Percentiles rank a stretch among this genome's conserved stretches.
These are phyloP conservation scores for Poecilia gillii DNA, from an alignment of 2,797 vertebrate genomes.

Conservation along the genomic window DNA sequence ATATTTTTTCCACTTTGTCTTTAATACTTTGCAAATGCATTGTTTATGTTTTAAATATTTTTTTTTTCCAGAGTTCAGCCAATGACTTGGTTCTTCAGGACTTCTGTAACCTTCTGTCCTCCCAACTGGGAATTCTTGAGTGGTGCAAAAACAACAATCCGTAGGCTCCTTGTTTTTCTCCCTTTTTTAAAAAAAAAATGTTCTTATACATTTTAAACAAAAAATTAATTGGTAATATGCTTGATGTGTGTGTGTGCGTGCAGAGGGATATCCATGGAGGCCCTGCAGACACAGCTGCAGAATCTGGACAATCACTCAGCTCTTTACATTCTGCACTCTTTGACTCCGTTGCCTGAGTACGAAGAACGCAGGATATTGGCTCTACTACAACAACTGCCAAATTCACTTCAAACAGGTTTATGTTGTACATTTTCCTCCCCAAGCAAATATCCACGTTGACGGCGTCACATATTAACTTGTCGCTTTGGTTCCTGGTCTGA, in stretches of 20 bases:
- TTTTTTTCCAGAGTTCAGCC: slow-evolving; percentile 73
- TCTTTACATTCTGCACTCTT: slow-evolving; percentile 89
- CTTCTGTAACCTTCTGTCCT: slow-evolving; percentile 87
- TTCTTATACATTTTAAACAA: neutral
- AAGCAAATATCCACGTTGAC: neutral
- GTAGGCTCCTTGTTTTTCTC: slow-evolving; percentile 76
- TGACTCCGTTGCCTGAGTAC: slow-evolving; percentile 88
- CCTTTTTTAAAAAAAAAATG: neutral
- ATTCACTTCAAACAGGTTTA: slow-evolving; percentile 60
- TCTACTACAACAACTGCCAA: slow-evolving; percentile 85
- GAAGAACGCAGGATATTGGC: slow-evolving; percentile 88
- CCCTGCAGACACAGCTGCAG: slow-evolving; percentile 88
- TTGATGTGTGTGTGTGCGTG: neutral
- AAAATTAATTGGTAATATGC: neutral
- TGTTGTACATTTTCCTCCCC: neutral
- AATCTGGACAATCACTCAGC: slow-evolving; percentile 91
- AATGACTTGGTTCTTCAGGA: slow-evolving; percentile 88
- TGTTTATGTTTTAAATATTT: neutral
- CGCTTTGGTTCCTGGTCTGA: neutral
- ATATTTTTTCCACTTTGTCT: neutral
- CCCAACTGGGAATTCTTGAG: slow-evolving; percentile 90
- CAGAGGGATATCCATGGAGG: slow-evolving; percentile 85
- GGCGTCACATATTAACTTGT: neutral
- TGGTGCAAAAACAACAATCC: slow-evolving; percentile 91
- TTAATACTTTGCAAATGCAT: neutral